Base-by-base conservation (phyloP, 2,888 invertebrate species). In the Platypus cylindrus region DNA sequence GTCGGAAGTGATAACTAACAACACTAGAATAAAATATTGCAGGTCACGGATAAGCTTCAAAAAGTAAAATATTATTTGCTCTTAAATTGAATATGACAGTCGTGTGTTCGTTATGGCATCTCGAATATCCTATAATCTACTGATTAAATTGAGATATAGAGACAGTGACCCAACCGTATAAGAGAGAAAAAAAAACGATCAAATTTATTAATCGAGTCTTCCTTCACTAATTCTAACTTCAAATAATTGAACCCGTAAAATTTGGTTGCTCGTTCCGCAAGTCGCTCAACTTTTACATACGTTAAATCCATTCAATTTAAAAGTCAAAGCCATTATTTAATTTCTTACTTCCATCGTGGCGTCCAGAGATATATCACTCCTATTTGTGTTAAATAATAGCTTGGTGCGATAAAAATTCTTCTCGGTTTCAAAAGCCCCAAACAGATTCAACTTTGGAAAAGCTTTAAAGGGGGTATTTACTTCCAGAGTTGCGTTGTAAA, bases 401-500 rank as follows among this genome's bases (percentile, higher is more conserved):
- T 66, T 69, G 3, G 67, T 61, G 45, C 60, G 64, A 48, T 68
- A 67, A 27, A 64, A 53, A 50, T 63, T 68, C 37, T 68, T 66
- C 43, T 51, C 48, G 38, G 48, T 45, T 42, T 50, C 48, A 42
- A 48, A 49, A 42, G 45, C 46, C 40, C 49, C 49, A 44, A 48
- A 41, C 1, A 68, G 58, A 40, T 66, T 60, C 32, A 75, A 53
- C 44, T 58, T 58, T 16, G 63, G 63, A 17, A 75, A 52, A 40
- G 60, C 55, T n/a, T 59, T 53, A 31, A 70, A 63, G 3, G 75
- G 74, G 3, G 73, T 71, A 40, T 64, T 66, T 7, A 75, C 44
- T 43, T 62, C 63, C 2, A 75, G 40, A 12, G 61, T 56, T 1
- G 69, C 48, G 37, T 64, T 58, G 46, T 72, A 67, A 5, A 60